Base-by-base conservation (phyloP, 2,797 vertebrate genomes). In the Rhynchotus rufescens region DNA sequence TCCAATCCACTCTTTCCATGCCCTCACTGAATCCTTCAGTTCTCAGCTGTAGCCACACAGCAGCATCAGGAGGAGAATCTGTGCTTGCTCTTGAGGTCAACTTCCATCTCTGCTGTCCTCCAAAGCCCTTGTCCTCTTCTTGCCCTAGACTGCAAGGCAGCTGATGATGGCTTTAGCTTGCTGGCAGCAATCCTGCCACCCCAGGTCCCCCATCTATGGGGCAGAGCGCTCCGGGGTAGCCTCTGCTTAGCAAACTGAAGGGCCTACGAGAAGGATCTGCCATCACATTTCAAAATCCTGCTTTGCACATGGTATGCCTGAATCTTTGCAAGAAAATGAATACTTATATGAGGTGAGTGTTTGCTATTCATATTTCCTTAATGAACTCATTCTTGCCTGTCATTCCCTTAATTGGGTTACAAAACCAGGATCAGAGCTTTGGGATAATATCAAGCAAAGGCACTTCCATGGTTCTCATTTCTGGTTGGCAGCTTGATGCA, bases 61-160 rank as follows among this genome's bases (percentile, higher is more conserved):
- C 52, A 54, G 68, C 75, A 52, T 67, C 1, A 4, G 78, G 88
- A 56, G 47, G 51, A 91, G 56, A 66, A 40, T 52, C 57, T 67
- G 32, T 34, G 65, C 75, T 80, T 77, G 44, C 92, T 92, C 92
- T 84, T 89, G 86, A 93, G 81, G 75, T 80, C 76, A 67, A 40
- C 71, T 56, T 52, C 26, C 11, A 2, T 72, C 51, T 84, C 65
- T 88, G 49, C 84, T 86, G 52, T 82, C 62, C 61, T 49, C 57
- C 1, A 15, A 49, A 61, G 2, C 62, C 82, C 71, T 49, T 60
- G 60, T 42, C 71, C 1, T 0, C 84, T 86, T 69, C 78, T 86
- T 40, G 22, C 64, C 68, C 52, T 30, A 69, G 64, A 68, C 66
- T 87, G 1, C 26, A 8, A 60, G 57, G 42, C 32, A 80, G 32